Conservation (phyloP, 2,888 invertebrate species). For the Galeopsomyia nigrocyanea region DNA sequence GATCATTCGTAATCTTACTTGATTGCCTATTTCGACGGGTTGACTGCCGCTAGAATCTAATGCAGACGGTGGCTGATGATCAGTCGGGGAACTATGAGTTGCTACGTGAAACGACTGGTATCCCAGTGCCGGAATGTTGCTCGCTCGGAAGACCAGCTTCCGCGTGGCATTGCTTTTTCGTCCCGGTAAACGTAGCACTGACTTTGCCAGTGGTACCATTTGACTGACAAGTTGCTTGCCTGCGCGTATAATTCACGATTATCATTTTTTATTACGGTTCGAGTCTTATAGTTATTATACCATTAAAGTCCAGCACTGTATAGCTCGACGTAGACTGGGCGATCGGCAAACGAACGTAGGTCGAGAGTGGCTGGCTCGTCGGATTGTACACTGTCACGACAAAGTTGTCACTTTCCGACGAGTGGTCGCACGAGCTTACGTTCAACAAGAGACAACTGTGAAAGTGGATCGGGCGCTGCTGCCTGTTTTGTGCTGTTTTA, state of each 20-base stretch:
- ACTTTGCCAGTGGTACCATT: constrained; percentile 74
- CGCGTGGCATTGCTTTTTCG: constrained; percentile 75
- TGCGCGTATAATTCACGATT: too few relatives aligned
- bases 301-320: constrained; percentile 74
- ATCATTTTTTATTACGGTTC: too few relatives aligned
- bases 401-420: too few relatives aligned
- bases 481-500: too few relatives aligned
- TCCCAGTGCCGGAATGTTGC: constrained; percentile 77
- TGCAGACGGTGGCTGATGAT: too few relatives aligned
- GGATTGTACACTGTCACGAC: constrained; percentile 88
- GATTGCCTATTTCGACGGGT: too few relatives aligned
- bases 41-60: too few relatives aligned
- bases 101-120: constrained; percentile 75
- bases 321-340: constrained; percentile 68
- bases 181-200: constrained; percentile 74
- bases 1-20: too few relatives aligned
- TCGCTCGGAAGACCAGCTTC: constrained; percentile 81
- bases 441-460: constrained; percentile 78
- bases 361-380: constrained; percentile 74
- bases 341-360: constrained; percentile 78
- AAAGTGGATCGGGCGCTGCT: constrained; percentile 55
- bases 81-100: constrained; percentile 24
- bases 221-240: constrained; percentile 73
- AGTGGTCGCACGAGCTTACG: constrained; percentile 79
- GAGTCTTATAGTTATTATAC: constrained; percentile 67